Evolutionary conservation across 2,797 vertebrate species (phyloP).

Genomic region (Erpetoichthys calabaricus): DNA sequence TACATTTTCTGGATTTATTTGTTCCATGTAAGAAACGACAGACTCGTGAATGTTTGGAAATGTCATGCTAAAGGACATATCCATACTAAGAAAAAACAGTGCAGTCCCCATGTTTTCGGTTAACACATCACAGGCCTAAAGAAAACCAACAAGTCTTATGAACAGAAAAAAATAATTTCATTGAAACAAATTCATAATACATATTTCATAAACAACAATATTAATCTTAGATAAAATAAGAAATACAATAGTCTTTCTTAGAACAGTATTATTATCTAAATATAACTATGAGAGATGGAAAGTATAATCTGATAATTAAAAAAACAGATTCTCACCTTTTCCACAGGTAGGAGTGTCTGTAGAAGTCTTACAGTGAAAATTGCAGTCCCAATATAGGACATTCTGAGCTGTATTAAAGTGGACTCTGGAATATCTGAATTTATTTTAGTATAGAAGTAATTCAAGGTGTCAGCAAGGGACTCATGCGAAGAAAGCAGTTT

Average conservation of each 20-base stretch:
- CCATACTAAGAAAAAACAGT: slow-evolving; percentile 71
- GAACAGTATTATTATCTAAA: too few relatives aligned
- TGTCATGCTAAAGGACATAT: slow-evolving; percentile 60
- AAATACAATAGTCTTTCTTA: too few relatives aligned
- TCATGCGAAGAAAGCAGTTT: slow-evolving; percentile 63
- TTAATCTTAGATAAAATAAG: too few relatives aligned
- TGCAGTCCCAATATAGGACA: slow-evolving; percentile 64
- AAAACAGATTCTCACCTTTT: slow-evolving; percentile 56
- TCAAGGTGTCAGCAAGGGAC: slow-evolving; percentile 66
- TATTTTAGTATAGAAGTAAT: slow-evolving; percentile 51
- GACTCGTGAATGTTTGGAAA: slow-evolving; percentile 73
- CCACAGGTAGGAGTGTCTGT: slow-evolving; percentile 75
- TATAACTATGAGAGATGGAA: slow-evolving; percentile 1
- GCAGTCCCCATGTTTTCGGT: slow-evolving; percentile 61
- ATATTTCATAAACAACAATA: too few relatives aligned
- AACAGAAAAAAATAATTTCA: too few relatives aligned
- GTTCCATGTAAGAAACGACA: slow-evolving; percentile 77
- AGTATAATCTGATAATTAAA: neutral
- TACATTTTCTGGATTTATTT: slow-evolving; percentile 71
- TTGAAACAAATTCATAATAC: too few relatives aligned
- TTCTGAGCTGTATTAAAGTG: slow-evolving; percentile 60
- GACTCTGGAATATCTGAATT: slow-evolving; percentile 41
- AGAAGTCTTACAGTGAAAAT: slow-evolving; percentile 69
- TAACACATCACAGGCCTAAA: slow-evolving; percentile 61
- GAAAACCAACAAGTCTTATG: neutral